phyloP scores from a whole-genome alignment of 2,888 invertebrate genomes.

The Sycophila texana region DNA sequence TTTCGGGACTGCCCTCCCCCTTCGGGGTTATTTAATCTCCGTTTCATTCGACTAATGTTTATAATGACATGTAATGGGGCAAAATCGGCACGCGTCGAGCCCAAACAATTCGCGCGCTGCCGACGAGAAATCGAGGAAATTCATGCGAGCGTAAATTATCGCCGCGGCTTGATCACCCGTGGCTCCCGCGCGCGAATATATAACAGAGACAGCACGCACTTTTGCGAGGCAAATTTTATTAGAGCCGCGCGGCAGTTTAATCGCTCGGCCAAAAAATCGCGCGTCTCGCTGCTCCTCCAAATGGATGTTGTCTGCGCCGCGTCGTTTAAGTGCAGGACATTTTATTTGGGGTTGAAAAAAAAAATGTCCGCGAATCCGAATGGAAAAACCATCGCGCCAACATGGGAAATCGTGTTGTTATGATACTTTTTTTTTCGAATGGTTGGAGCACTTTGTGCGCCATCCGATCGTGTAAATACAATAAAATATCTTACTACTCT shows the following conservation, averaged over 20 bases:
- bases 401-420: background rate
- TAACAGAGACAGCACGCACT: slow-evolving; percentile 1
- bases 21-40: slow-evolving; percentile 36
- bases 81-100: slow-evolving; percentile 4
- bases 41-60: slow-evolving; percentile 32
- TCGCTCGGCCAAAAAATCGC: slow-evolving; percentile 38
- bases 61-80: slow-evolving; percentile 16
- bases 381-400: background rate
- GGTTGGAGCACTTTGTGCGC: too few relatives aligned
- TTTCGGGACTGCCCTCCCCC: background rate
- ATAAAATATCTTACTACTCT: too few relatives aligned
- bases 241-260: slow-evolving; percentile 15
- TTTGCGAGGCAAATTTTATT: slow-evolving; percentile 24
- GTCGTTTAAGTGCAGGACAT: background rate
- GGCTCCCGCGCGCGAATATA: background rate
- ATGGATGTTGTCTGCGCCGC: background rate
- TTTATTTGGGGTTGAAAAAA: slow-evolving; percentile 30
- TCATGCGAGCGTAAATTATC: background rate
- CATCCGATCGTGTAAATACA: too few relatives aligned
- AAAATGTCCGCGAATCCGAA: background rate
- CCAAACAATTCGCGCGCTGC: background rate
- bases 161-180: background rate
- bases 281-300: slow-evolving; percentile 10
- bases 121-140: background rate
- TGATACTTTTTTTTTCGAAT: background rate